Conservation (phyloP, 2,113 vertebrate species). For the Gadus chalcogrammus region DNA sequence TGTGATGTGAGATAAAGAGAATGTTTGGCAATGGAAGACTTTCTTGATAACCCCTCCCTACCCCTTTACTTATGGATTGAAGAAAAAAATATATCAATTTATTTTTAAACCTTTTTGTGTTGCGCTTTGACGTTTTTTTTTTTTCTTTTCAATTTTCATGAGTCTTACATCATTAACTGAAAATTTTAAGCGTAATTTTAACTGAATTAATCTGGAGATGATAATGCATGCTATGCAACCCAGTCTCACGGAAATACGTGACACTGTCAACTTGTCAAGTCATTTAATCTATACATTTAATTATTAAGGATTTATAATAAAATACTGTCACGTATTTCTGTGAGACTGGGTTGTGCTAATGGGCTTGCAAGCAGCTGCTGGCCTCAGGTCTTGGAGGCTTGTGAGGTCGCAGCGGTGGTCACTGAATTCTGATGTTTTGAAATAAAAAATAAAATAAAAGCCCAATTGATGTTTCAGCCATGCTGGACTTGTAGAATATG, state of each 20-base stretch:
- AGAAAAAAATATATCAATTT: constrained; percentile 7
- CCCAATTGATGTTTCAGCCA: constrained; percentile 72
- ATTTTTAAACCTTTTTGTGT: constrained; percentile 22
- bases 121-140: constrained; percentile 34
- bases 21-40: too few species aligned
- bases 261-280: too few species aligned
- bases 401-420: constrained; percentile 45
- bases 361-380: constrained; percentile 40
- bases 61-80: constrained; percentile 39
- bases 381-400: constrained; percentile 61
- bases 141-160: constrained; percentile 4
- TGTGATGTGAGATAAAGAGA: constrained; percentile 47
- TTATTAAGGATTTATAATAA: too few species aligned
- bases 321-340: too few species aligned
- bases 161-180: constrained; percentile 31
- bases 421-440: constrained; percentile 45
- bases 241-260: too few species aligned
- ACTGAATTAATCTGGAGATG: constrained; percentile 61
- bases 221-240: constrained; percentile 42
- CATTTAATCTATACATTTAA: too few species aligned
- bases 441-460: constrained; percentile 25
- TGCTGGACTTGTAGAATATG: constrained; percentile 69
- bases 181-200: constrained; percentile 69
- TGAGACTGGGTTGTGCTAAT: not conserved
- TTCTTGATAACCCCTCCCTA: not conserved